Evolutionary conservation across 2,113 vertebrate genomes (phyloP).

Genomic region (Ibidorhyncha struthersii): DNA sequence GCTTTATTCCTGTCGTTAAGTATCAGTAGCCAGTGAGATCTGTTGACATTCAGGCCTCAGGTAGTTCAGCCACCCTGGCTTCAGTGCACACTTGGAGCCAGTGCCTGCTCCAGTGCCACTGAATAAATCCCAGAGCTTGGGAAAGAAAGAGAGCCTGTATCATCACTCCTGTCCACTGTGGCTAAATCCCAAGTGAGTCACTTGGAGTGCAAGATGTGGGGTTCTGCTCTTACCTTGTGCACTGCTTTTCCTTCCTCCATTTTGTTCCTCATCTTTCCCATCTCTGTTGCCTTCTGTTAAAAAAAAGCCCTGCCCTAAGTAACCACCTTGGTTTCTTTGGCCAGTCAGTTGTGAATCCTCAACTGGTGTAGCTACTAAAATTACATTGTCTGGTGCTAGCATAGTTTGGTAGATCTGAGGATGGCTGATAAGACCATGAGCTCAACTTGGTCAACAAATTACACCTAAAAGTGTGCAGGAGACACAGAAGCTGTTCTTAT

Average conservation of each 20-base stretch:
- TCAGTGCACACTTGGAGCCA: neutral
- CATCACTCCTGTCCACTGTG: neutral
- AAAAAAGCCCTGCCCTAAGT: neutral
- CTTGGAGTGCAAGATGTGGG: neutral
- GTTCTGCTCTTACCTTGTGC: neutral
- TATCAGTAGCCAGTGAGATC: neutral
- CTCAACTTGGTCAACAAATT: neutral
- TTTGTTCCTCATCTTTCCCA: neutral
- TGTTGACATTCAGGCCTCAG: neutral
- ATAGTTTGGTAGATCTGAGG: neutral
- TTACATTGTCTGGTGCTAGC: neutral
- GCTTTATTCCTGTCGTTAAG: neutral
- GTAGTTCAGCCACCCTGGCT: neutral
- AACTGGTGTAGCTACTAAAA: neutral
- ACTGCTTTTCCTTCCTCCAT: neutral
- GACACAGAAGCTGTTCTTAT: neutral
- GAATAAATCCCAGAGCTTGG: neutral
- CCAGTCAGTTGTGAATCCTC: neutral
- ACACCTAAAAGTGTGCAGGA: neutral
- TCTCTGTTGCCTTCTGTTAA: neutral
- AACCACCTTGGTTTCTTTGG: neutral
- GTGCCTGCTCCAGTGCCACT: neutral
- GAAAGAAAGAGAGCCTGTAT: neutral
- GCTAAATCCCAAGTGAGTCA: neutral
- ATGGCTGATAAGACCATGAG: neutral